Percentiles rank a stretch among this genome's conserved stretches.
phyloP scores from a whole-genome alignment of 2,888 invertebrate genomes.

The Vesta saturnalis region DNA sequence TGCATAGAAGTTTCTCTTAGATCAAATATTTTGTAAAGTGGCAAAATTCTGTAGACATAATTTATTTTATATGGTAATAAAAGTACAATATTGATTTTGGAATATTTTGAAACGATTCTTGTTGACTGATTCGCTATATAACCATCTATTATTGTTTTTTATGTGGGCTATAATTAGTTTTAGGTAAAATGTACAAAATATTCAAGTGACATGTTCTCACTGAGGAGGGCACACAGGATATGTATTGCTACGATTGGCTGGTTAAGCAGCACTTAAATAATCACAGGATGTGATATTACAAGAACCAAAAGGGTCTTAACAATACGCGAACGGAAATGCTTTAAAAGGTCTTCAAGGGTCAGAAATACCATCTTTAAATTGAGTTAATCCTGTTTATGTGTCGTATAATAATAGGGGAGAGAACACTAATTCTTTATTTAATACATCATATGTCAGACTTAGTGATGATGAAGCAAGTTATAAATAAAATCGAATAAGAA shows the following conservation, averaged over 20 bases:
- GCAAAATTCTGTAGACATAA: no score
- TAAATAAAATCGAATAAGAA: neutral
- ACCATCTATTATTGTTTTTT: no score
- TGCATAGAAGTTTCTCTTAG: no score
- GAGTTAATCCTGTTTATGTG: conserved; percentile 6
- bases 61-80: no score
- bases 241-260: conserved; percentile 48
- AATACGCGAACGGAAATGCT: conserved; percentile 47
- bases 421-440: neutral
- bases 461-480: neutral
- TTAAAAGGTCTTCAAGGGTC: conserved; percentile 44
- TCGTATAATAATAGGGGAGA: neutral
- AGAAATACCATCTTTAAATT: conserved; percentile 16
- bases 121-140: no score
- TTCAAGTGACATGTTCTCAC: conserved; percentile 11
- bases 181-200: neutral
- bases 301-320: conserved; percentile 38
- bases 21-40: no score
- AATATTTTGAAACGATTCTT: no score
- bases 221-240: conserved; percentile 43
- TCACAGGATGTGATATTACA: conserved; percentile 35
- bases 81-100: no score
- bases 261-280: conserved; percentile 37
- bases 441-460: conserved; percentile 2
- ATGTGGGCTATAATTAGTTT: no score